These are phyloP conservation scores for Danio tinwini DNA, from an alignment of 2,797 vertebrate genomes.

Conservation along the genomic window DNA sequence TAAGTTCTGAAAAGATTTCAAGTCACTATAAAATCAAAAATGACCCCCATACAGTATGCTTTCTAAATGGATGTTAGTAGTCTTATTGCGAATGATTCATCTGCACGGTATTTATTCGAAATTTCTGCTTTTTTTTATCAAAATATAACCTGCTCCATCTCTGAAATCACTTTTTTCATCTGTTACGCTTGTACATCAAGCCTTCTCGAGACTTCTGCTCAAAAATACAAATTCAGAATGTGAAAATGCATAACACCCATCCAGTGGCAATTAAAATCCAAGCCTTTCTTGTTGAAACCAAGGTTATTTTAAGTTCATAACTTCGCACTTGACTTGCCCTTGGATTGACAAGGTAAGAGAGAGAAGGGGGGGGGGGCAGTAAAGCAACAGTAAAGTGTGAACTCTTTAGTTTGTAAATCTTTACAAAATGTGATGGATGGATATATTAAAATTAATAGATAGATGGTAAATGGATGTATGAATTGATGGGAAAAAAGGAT, in stretches of 20 bases:
- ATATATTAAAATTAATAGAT: too few species aligned
- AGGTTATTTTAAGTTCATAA: background rate
- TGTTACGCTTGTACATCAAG: background rate
- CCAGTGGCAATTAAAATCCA: background rate
- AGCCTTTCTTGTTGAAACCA: too few species aligned
- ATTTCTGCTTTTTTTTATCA: background rate
- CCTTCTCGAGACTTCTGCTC: background rate
- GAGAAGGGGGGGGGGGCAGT: too few species aligned
- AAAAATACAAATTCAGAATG: too few species aligned
- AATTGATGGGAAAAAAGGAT: too few species aligned
- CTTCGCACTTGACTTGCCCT: background rate
- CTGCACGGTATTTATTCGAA: background rate
- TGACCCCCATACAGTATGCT: slow-evolving; percentile 4
- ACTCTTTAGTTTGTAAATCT: background rate
- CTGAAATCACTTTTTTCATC: background rate
- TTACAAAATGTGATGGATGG: too few species aligned
- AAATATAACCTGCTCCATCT: background rate
- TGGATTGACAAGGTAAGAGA: background rate
- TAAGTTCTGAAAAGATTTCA: slow-evolving; percentile 17
- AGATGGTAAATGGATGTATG: too few species aligned
- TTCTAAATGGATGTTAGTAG: background rate
- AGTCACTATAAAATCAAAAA: slow-evolving; percentile 10
- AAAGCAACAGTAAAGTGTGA: background rate
- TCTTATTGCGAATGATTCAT: background rate
- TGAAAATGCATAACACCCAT: background rate